Conservation (phyloP, 2,888 invertebrate genomes). For the Eupsilia transversa region DNA sequence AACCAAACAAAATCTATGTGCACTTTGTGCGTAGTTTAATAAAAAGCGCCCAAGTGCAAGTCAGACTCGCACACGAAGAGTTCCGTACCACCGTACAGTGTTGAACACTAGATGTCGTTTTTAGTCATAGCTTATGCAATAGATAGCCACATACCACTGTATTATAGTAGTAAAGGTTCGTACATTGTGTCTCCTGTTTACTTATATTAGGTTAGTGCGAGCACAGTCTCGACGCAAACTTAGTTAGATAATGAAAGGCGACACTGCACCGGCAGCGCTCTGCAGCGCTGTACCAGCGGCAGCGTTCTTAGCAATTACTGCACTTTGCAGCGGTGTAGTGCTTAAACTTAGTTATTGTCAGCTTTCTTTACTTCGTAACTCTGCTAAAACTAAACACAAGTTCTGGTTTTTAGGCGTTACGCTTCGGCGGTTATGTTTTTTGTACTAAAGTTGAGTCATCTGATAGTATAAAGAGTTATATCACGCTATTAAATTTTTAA, state of each 20-base stretch:
- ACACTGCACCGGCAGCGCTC: constrained; percentile 16
- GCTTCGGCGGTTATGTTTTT: not conserved
- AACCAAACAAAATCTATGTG: not conserved
- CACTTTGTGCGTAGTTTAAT: not conserved
- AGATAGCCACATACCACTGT: not conserved
- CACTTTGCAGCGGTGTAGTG: constrained; percentile 31
- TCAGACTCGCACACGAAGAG: not conserved
- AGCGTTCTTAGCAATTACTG: constrained; percentile 33
- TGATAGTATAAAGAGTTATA: not conserved
- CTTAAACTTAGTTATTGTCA: constrained; percentile 45
- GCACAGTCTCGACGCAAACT: constrained; percentile 39
- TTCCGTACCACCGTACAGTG: not conserved
- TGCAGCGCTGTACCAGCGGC: not conserved
- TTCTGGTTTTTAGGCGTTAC: not conserved
- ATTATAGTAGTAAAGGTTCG: not conserved
- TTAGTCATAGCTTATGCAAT: not conserved
- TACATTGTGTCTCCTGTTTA: constrained; percentile 10
- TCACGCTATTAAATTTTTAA: not conserved
- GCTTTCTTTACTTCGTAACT: constrained; percentile 17
- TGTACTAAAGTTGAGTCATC: not conserved
- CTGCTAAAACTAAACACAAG: constrained; percentile 9
- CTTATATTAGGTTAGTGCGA: constrained; percentile 30
- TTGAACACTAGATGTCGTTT: too few species aligned
- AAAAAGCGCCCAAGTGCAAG: not conserved
- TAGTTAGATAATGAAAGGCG: constrained; percentile 53